A percentile compares a stretch with the other conserved stretches of the same genome.
Evolutionary conservation across 2,888 invertebrate species (phyloP).

Genomic region (Phragmatobia fuliginosa): DNA sequence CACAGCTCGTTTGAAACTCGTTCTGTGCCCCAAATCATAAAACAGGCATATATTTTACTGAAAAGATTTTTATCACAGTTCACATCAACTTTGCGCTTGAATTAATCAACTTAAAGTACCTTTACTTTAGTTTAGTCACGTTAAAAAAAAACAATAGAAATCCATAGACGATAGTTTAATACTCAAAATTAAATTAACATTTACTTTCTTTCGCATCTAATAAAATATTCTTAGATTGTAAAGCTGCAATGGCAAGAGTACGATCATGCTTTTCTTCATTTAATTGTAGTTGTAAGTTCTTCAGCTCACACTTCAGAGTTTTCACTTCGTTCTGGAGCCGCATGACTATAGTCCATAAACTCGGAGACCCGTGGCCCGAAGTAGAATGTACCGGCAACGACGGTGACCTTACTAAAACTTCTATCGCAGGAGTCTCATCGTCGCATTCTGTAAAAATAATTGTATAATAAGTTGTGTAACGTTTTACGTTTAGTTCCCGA

Average conservation of each 20-base stretch:
- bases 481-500: conserved; percentile 26
- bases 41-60: not conserved
- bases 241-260: conserved; percentile 77
- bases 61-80: no score
- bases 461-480: conserved; percentile 52
- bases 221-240: conserved; percentile 76
- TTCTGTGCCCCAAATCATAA: not conserved
- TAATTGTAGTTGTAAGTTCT: conserved; percentile 87
- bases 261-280: conserved; percentile 89
- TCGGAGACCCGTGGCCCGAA: conserved; percentile 82
- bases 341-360: conserved; percentile 92
- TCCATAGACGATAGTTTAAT: conserved; percentile 29
- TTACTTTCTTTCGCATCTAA: conserved; percentile 83
- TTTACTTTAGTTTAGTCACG: not conserved
- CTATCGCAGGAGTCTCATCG: conserved; percentile 77
- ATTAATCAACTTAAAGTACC: not conserved
- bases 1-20: not conserved
- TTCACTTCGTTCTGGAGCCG: conserved; percentile 91
- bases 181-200: conserved; percentile 63
- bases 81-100: no score
- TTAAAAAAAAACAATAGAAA: not conserved
- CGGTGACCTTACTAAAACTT: conserved; percentile 80
- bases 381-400: conserved; percentile 79
- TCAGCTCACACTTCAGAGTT: conserved; percentile 88
- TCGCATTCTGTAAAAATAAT: conserved; percentile 81